Evolutionary conservation across 2,888 invertebrate species (phyloP).

Genomic region (Clivina fossor): DNA sequence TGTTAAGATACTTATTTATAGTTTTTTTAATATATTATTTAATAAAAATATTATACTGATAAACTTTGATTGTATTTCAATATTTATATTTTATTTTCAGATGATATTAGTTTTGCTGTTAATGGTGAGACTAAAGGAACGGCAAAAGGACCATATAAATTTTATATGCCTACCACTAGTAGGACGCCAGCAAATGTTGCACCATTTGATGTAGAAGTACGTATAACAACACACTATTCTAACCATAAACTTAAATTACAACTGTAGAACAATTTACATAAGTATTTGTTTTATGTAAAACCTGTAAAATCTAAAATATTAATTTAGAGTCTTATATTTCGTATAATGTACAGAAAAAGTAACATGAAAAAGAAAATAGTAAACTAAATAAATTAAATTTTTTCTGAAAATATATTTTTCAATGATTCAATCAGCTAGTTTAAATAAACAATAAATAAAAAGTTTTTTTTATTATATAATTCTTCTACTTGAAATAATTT

Average conservation of each 20-base stretch:
- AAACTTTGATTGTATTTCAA: neutral
- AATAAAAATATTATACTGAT: too few relatives aligned
- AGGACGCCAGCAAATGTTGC: slow-evolving; percentile 46
- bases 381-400: too few relatives aligned
- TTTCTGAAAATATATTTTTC: too few relatives aligned
- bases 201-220: slow-evolving; percentile 55
- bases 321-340: too few relatives aligned
- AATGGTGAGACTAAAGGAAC: slow-evolving; percentile 51
- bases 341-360: too few relatives aligned
- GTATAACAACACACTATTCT: slow-evolving; percentile 4
- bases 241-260: too few relatives aligned
- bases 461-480: neutral
- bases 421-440: neutral
- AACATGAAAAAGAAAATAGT: too few relatives aligned
- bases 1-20: too few relatives aligned
- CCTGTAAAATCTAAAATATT: too few relatives aligned
- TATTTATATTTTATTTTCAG: slow-evolving; percentile 41
- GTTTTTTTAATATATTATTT: too few relatives aligned
- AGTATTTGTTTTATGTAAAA: neutral
- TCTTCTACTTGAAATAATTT: too few relatives aligned
- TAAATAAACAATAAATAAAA: neutral
- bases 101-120: slow-evolving; percentile 48
- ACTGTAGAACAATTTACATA: slow-evolving; percentile 16
- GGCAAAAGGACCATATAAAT: slow-evolving; percentile 44
- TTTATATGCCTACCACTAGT: slow-evolving; percentile 34